A percentile compares a stretch with the other conserved stretches of the same genome.
Evolutionary conservation across 2,797 vertebrate species (phyloP).

Genomic region (Jordanella pulchra): DNA sequence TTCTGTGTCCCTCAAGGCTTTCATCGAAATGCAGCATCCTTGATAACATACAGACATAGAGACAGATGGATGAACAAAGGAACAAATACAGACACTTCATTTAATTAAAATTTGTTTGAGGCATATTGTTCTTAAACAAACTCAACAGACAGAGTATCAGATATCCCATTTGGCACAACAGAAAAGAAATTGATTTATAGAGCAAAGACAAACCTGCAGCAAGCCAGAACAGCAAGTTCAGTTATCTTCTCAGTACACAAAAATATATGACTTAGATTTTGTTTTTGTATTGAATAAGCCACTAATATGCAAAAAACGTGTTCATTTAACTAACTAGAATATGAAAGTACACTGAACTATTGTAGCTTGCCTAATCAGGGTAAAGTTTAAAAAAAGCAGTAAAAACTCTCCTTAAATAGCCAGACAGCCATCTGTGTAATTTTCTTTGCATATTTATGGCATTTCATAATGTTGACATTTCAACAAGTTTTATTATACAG

Average conservation of each 20-base stretch:
- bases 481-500: slow-evolving; percentile 50
- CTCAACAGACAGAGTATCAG: background rate
- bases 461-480: slow-evolving; percentile 47
- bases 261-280: background rate
- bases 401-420: background rate
- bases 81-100: background rate
- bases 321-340: slow-evolving; percentile 1
- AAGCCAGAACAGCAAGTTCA: background rate
- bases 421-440: slow-evolving; percentile 14
- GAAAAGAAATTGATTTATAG: slow-evolving; percentile 2
- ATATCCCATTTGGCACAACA: background rate
- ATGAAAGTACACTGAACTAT: slow-evolving; percentile 8
- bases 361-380: slow-evolving; percentile 11
- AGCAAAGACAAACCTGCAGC: background rate
- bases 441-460: slow-evolving; percentile 53
- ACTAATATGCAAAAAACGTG: background rate
- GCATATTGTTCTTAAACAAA: background rate
- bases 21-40: background rate
- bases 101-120: slow-evolving; percentile 3
- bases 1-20: background rate
- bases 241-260: background rate
- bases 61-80: background rate
- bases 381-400: background rate
- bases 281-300: background rate
- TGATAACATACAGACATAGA: background rate